A percentile compares a stretch with the other conserved stretches of the same genome.
Evolutionary conservation across 2,888 invertebrate genomes (phyloP).

Genomic region (Tricholauxania praeusta): DNA sequence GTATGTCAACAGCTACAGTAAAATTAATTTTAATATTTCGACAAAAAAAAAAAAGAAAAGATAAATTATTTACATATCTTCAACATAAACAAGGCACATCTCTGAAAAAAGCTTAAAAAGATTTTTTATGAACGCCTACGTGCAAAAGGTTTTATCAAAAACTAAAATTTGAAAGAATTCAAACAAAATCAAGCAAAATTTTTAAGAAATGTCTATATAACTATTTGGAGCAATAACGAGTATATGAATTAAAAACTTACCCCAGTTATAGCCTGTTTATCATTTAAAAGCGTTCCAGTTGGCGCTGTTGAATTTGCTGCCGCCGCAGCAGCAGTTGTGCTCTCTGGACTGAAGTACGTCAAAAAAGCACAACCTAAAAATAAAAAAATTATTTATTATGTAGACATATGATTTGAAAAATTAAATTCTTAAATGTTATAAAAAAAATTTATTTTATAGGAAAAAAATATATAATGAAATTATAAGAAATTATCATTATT

Average conservation of each 20-base stretch:
- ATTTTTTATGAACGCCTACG: background rate
- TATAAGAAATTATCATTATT: too few relatives aligned
- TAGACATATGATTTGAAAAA: too few relatives aligned
- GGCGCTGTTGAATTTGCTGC: conserved; percentile 86
- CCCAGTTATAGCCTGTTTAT: conserved; percentile 98
- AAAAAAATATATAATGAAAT: too few relatives aligned
- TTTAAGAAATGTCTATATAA: conserved; percentile 27
- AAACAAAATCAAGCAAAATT: background rate
- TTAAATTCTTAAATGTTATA: too few relatives aligned
- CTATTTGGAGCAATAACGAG: background rate
- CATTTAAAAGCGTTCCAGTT: conserved; percentile 77
- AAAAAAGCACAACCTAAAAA: conserved; percentile 94
- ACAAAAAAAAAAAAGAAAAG: too few relatives aligned
- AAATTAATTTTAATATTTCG: too few relatives aligned
- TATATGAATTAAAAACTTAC: conserved; percentile 73
- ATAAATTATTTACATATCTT: too few relatives aligned
- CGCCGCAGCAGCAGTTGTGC: conserved; percentile 72
- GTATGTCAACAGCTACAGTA: too few relatives aligned
- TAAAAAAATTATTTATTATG: background rate
- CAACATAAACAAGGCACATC: too few relatives aligned
- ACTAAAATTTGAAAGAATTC: background rate
- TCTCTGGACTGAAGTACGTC: conserved; percentile 97
- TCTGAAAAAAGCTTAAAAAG: background rate
- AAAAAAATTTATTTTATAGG: too few relatives aligned
- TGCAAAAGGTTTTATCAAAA: background rate